Evolutionary conservation across 1,140 invertebrate species (phyloP).

Genomic region (Drosophila dunni): DNA sequence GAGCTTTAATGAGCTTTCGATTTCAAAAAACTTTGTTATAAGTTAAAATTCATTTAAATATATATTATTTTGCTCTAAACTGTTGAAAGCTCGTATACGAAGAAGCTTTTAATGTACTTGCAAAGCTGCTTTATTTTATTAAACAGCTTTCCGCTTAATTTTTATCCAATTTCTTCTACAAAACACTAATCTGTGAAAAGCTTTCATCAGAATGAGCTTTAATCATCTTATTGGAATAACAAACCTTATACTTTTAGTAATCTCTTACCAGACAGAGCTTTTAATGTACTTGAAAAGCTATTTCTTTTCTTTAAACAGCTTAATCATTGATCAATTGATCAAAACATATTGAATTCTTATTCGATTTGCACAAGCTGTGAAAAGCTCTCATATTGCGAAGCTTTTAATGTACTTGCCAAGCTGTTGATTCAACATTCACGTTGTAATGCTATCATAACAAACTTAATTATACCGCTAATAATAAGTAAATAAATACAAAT

Average conservation of each 20-base stretch:
- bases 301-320: too few species aligned
- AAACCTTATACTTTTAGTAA: too few species aligned
- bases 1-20: too few species aligned
- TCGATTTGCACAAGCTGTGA: too few species aligned
- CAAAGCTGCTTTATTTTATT: neutral
- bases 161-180: too few species aligned
- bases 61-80: neutral
- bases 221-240: too few species aligned
- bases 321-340: neutral
- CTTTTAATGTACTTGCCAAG: neutral
- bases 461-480: neutral
- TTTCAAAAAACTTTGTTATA: neutral
- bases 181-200: too few species aligned
- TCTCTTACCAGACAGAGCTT: too few species aligned
- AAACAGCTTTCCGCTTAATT: too few species aligned
- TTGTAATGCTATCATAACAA: neutral
- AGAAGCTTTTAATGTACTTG: neutral
- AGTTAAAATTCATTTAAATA: neutral
- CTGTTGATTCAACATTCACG: neutral
- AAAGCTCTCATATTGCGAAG: neutral
- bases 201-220: too few species aligned
- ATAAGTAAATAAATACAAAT: neutral
- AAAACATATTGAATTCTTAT: neutral
- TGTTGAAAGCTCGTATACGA: neutral
- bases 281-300: too few species aligned